Base-by-base conservation (phyloP, 1,140 invertebrate genomes). In the Linepithema humile region DNA sequence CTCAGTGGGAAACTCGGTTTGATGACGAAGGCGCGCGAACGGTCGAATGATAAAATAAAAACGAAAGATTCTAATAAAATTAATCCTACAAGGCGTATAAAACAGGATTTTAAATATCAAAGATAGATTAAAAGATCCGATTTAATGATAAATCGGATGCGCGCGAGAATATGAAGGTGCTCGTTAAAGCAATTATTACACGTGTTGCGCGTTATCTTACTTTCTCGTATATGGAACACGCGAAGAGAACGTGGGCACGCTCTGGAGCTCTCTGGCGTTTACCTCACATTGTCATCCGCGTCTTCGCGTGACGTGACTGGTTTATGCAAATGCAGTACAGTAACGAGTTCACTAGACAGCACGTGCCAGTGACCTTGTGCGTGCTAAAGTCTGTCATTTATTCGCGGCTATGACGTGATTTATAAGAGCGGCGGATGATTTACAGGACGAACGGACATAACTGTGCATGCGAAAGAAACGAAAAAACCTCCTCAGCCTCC, bases 301-400 rank as follows among this genome's bases (percentile, higher is more conserved):
- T 84, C 35, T 84, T 64, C 7, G 26, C 48, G 50, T 69, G 65
- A 89, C 87, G 87, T 90, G 90, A 89, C 86, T 67, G 80, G 80
- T 89, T 91, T 89, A 90, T 91, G 85, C 77, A 90, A 89, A 90
- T 88, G 43, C 77, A 67, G 26, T n/a, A 80, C n/a, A 12, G 67
- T 74, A 82, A 82, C 53, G 40, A 73, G 77, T 62, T 82, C 67
- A 55, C 12, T 70, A 53, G 62, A 65, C 53, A 69, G 17, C 50
- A 62, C 45, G 29, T 57, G 15, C 29, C 35, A 83, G 59, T 77
- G 32, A 85, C 72, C 57, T 85, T 82, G 75, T 64, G 50, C 69
- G 48, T 59, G 53, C 53, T 74, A 87, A 85, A 89, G 90, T 86
- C 88, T 90, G 91, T 91, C 88, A 88, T 91, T 88, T 88, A 89